Conservation (phyloP, 2,113 vertebrate species). For the Odobenus rosmarus region DNA sequence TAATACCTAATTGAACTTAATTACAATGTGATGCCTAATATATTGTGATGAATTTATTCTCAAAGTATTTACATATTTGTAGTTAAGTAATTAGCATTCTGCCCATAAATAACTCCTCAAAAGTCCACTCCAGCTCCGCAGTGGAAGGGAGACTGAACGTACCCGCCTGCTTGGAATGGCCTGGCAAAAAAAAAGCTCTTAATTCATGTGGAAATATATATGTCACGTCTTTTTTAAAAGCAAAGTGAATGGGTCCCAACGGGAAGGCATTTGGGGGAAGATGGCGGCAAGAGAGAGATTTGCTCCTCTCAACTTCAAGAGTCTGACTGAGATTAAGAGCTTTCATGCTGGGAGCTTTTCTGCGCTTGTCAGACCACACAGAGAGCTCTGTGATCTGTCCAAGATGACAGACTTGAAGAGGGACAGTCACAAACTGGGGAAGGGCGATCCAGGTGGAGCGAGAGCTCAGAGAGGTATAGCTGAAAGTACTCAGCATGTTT, state of each 20-base stretch:
- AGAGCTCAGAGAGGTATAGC: background rate
- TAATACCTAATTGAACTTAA: constrained; percentile 83
- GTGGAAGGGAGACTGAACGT: background rate
- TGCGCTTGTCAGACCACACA: background rate
- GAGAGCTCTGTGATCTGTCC: background rate
- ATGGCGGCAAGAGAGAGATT: background rate
- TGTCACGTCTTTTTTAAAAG: constrained; percentile 56
- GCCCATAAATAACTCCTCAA: constrained; percentile 78
- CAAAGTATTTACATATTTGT: constrained; percentile 83
- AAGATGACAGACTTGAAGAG: background rate
- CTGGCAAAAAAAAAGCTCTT: constrained; percentile 14
- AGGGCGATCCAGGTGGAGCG: background rate
- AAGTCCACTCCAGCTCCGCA: constrained; percentile 76
- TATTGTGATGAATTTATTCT: constrained; percentile 84
- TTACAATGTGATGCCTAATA: constrained; percentile 81
- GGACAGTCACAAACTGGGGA: background rate
- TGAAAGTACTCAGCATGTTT: background rate
- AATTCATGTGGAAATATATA: constrained; percentile 64
- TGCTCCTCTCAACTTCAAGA: constrained; percentile 27
- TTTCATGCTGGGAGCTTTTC: background rate
- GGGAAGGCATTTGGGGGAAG: constrained; percentile 3
- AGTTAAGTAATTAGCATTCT: constrained; percentile 82
- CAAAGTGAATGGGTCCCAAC: background rate
- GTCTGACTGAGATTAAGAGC: background rate
- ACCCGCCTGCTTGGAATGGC: background rate